Base-by-base conservation (phyloP, 1,140 invertebrate species). In the Chelonus insularis region DNA sequence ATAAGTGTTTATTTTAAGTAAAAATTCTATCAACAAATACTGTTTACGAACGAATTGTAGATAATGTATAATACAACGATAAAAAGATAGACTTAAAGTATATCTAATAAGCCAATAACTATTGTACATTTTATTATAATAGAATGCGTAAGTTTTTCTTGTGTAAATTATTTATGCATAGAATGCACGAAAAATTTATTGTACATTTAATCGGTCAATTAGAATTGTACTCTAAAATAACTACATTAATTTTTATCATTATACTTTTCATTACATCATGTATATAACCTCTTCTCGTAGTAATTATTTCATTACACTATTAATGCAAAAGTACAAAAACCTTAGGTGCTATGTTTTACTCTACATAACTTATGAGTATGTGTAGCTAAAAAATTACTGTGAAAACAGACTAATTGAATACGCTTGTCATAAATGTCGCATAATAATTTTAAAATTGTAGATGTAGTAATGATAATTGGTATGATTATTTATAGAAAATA, bases 281-380 rank as follows among this genome's bases (percentile, higher is more conserved):
- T 62, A 65, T 64, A 70, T 74, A 70, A 73, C 65, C 70, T 72
- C 72, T 72, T 75, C n/a, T n/a, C n/a, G n/a, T n/a, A n/a, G n/a
- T n/a, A n/a, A n/a, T 72, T n/a, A 39, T 39, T 39, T 39, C 6
- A 39, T 76, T 69, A 74, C 75, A 45, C 73, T 79, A 80, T 79
- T 77, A 79, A 77, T 79, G 72, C 71, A 77, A 79, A 67, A 80
- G 80, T 78, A 79, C 80, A 78, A 81, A 81, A 78, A 79, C 74
- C 77, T 77, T 81, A 81, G 79, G 78, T 81, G 79, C 79, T 81
- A 80, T 74, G 74, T 79, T 76, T 81, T 79, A 79, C 66, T 72
- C 73, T 81, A 79, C 75, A 71, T 77, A 75, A 63, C 58, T 59
- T 72, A 39, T 67, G 18, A 16, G 2, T 45, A 20, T 16, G 16